Percentiles rank a stretch among this genome's conserved stretches.
These are phyloP conservation scores for Euura lappo DNA, from an alignment of 1,140 invertebrate genomes.

Conservation along the genomic window DNA sequence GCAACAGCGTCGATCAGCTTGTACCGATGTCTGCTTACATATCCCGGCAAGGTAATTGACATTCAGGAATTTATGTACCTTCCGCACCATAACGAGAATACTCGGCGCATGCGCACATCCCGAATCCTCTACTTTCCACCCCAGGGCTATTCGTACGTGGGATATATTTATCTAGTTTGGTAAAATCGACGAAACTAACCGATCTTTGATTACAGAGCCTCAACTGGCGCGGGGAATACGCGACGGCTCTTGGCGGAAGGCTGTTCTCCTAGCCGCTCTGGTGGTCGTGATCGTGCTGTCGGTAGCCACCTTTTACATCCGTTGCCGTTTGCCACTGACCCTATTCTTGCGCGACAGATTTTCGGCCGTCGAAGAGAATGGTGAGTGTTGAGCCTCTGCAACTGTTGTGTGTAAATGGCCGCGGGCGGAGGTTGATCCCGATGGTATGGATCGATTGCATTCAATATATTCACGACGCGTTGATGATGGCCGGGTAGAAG, in stretches of 20 bases:
- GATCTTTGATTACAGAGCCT: conserved; percentile 39
- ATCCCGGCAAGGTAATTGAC: conserved; percentile 50
- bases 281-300: conserved; percentile 48
- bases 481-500: neutral
- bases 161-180: no score
- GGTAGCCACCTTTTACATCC: conserved; percentile 49
- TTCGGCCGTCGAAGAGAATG: conserved; percentile 51
- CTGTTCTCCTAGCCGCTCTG: conserved; percentile 47
- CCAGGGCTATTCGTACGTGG: no score
- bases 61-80: no score
- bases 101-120: no score
- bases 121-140: no score
- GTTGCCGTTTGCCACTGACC: conserved; percentile 51
- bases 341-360: conserved; percentile 54
- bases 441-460: no score
- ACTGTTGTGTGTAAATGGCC: no score
- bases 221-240: conserved; percentile 47
- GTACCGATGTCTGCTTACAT: conserved; percentile 53
- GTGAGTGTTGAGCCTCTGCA: conserved; percentile 30
- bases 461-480: no score
- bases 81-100: no score
- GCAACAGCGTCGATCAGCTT: conserved; percentile 60
- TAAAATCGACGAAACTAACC: no score
- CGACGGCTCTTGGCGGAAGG: conserved; percentile 52
- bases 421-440: no score